These are phyloP conservation scores for Rhaphigaster nebulosa DNA, from an alignment of 2,888 invertebrate genomes.

Conservation along the genomic window DNA sequence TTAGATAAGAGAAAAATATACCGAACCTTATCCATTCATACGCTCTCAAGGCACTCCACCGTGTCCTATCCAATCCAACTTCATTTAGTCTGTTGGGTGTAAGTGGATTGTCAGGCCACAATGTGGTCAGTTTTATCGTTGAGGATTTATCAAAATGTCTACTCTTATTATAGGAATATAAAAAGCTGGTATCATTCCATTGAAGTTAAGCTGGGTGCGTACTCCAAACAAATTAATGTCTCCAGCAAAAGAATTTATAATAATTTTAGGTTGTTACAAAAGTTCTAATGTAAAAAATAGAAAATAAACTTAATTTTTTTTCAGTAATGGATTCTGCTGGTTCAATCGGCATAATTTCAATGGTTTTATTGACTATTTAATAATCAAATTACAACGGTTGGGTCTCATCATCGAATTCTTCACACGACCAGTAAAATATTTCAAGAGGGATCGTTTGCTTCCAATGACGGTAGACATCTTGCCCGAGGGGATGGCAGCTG, in stretches of 20 bases:
- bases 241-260: no score
- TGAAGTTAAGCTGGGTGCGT: neutral
- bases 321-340: no score
- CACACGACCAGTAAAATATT: no score
- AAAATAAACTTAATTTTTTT: no score
- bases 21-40: neutral
- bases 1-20: slow-evolving; percentile 14
- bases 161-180: neutral
- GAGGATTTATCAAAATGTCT: neutral
- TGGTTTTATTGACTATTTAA: no score
- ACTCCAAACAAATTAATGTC: neutral
- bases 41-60: neutral
- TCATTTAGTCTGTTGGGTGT: neutral
- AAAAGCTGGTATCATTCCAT: neutral
- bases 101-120: neutral
- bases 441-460: no score
- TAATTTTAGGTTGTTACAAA: no score
- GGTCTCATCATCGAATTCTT: no score
- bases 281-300: no score
- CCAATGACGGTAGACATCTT: no score
- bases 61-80: neutral
- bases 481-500: neutral
- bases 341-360: no score
- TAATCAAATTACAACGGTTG: no score
- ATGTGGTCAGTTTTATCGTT: neutral